Conservation (phyloP, 2,888 invertebrate species). For the Drepana falcataria region DNA sequence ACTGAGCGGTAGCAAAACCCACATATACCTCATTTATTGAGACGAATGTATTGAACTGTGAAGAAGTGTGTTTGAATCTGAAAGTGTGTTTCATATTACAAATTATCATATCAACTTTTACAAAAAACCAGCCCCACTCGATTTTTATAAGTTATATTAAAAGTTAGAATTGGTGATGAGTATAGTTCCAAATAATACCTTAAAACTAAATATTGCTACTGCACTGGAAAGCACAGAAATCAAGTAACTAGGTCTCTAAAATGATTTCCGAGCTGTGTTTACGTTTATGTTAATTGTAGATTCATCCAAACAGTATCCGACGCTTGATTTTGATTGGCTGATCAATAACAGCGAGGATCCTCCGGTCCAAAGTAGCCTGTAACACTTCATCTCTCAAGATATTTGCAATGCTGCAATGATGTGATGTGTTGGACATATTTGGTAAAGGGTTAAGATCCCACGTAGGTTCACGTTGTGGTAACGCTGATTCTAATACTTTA, state of each 20-base stretch:
- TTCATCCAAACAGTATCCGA: slow-evolving; percentile 77
- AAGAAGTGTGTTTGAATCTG: background rate
- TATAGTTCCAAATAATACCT: too few species aligned
- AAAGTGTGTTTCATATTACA: background rate
- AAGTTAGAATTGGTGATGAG: too few species aligned
- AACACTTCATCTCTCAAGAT: slow-evolving; percentile 53
- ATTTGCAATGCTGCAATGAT: slow-evolving; percentile 40
- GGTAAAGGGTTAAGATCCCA: slow-evolving; percentile 44
- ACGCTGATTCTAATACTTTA: slow-evolving; percentile 11
- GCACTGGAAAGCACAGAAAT: background rate
- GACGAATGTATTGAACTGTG: too few species aligned
- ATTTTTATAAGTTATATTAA: too few species aligned
- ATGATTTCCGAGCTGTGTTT: slow-evolving; percentile 41
- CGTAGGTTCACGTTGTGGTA: slow-evolving; percentile 20
- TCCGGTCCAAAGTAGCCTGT: slow-evolving; percentile 56
- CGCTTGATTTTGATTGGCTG: slow-evolving; percentile 79
- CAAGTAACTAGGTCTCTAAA: background rate
- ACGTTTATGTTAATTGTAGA: slow-evolving; percentile 76
- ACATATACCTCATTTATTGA: background rate
- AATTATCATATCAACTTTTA: background rate
- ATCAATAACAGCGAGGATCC: slow-evolving; percentile 68
- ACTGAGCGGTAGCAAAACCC: background rate
- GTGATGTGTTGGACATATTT: slow-evolving; percentile 42
- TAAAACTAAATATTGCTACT: too few species aligned
- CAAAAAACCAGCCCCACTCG: too few species aligned